Percentiles rank a stretch among this genome's conserved stretches.
Conservation (phyloP, 2,113 vertebrate species). For the Callocephalon fimbriatum region DNA sequence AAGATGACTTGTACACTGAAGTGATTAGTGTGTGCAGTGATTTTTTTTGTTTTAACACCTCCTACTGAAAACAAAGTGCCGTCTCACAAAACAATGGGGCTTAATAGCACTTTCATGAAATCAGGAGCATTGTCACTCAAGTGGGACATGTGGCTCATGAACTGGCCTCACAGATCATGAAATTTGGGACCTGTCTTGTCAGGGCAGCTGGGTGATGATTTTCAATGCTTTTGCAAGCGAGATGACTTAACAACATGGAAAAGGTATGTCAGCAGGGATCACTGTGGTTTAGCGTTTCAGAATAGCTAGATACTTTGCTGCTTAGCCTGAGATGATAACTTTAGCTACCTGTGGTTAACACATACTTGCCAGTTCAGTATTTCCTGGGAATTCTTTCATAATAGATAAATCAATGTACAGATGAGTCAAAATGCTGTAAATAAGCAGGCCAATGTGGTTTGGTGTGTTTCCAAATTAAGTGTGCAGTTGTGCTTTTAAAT, state of each 20-base stretch:
- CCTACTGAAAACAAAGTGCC: background rate
- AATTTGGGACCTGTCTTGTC: background rate
- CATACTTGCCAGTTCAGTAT: background rate
- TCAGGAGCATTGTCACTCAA: background rate
- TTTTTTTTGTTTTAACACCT: background rate
- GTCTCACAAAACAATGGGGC: background rate
- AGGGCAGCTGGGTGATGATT: background rate
- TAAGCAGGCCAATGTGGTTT: background rate
- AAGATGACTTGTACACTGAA: background rate
- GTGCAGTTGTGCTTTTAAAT: background rate
- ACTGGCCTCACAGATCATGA: background rate
- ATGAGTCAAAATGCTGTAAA: background rate
- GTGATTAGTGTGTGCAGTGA: background rate
- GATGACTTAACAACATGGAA: rapidly evolving
- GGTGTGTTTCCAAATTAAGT: background rate
- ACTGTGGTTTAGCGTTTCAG: background rate
- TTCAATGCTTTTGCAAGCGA: background rate
- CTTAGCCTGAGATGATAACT: background rate
- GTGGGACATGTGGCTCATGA: background rate
- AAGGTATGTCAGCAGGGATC: background rate
- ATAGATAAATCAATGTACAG: background rate
- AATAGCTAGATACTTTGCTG: background rate
- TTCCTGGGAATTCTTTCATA: background rate
- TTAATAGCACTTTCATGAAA: background rate
- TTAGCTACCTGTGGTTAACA: background rate